Conservation (phyloP, 30 jellyfish, hydroid and myxozoan genomes). For the Aurelia aurita region DNA sequence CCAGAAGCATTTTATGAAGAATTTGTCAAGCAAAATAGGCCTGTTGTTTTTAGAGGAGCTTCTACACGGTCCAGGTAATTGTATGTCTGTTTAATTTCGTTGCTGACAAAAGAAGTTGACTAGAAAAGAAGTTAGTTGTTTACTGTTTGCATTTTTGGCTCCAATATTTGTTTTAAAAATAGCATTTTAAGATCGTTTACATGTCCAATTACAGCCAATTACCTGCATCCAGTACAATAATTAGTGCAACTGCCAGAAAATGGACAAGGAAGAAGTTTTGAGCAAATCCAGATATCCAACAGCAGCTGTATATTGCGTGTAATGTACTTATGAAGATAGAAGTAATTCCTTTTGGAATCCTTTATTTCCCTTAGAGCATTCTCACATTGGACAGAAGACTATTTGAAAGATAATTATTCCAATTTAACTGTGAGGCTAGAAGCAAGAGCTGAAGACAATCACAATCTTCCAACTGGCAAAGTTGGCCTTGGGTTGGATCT, state of each 20-base stretch:
- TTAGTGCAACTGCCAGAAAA: no score
- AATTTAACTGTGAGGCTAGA: conserved; percentile 71
- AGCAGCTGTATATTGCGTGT: no score
- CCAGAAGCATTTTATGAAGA: conserved; percentile 37
- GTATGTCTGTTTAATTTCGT: neutral
- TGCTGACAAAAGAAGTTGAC: neutral
- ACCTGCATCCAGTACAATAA: no score
- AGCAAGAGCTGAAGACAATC: conserved; percentile 45
- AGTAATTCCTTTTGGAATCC: neutral
- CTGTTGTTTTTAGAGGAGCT: conserved; percentile 70
- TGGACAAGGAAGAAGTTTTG: no score
- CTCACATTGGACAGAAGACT: conserved; percentile 70
- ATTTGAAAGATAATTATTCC: conserved; percentile 43
- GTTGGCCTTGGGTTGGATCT: conserved; percentile 69
- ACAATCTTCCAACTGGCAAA: conserved; percentile 47
- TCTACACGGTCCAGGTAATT: conserved; percentile 48
- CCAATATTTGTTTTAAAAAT: no score
- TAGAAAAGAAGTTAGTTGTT: no score
- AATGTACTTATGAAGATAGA: no score
- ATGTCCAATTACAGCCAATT: no score
- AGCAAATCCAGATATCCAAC: no score
- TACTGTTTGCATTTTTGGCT: no score
- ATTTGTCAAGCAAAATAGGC: conserved; percentile 40
- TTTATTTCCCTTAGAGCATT: conserved; percentile 47
- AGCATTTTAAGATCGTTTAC: no score